Evolutionary conservation across 2,888 invertebrate species (phyloP).

Genomic region (Cephus pygmeus): DNA sequence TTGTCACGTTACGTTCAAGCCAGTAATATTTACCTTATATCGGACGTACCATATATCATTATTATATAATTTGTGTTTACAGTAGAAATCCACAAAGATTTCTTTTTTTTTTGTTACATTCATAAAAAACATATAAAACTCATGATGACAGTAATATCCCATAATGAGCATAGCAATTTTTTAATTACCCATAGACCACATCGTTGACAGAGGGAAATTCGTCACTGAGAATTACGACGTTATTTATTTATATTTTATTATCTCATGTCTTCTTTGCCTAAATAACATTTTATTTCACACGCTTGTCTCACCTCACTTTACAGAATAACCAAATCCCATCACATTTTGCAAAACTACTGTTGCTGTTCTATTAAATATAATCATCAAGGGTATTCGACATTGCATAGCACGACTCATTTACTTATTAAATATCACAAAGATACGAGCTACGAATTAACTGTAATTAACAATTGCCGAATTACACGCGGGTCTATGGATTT

Average conservation of each 20-base stretch:
- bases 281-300: background rate
- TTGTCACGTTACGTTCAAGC: background rate
- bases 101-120: background rate
- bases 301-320: background rate
- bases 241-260: background rate
- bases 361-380: background rate
- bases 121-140: background rate
- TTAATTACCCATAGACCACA: background rate
- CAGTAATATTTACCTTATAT: background rate
- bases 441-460: conserved; percentile 16
- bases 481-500: background rate
- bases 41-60: background rate
- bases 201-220: background rate
- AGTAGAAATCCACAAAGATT: background rate
- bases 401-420: background rate
- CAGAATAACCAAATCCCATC: background rate
- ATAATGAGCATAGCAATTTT: background rate
- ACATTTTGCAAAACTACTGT: background rate
- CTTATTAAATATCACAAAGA: background rate
- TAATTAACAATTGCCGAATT: conserved; percentile 8
- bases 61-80: background rate
- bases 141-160: background rate
- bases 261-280: background rate
- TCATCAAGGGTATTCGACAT: background rate
- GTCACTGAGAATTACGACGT: background rate